Evolutionary conservation across 2,797 vertebrate genomes (phyloP), one percentile per base, ranked within the genome.

Genomic region (Phoeniculus purpureus): DNA sequence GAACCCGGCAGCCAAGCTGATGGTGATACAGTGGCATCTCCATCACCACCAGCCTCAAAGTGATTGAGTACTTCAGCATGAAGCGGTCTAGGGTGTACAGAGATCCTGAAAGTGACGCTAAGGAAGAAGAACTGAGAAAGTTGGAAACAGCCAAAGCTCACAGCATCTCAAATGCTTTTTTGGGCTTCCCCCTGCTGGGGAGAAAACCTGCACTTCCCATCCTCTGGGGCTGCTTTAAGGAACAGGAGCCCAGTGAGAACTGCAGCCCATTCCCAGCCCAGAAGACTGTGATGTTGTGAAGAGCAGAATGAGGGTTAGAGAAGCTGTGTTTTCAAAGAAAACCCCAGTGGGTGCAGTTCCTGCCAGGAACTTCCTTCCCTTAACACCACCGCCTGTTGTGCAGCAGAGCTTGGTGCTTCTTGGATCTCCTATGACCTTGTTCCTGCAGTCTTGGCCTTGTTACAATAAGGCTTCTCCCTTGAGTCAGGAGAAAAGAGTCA

Each of bases 401-500:
- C 21, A 66, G 56, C 76, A 58, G 58, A 72, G 71, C 56, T 34
- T 34, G 56, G 40, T 10, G 5, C 60, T n/a, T 47, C 50, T 32
- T 58, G 64, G 50, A 8, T 21, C 29, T 73, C 9, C 68, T 19
- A 3, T 29, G 64, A 19, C 25, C 10, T 4, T 56, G 56, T 3
- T 66, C 50, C 45, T 47, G 23, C 15, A 45, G 1, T 18, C 20
- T 20, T n/a, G 25, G 29, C 7, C 40, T 25, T 61, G 8, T 27
- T 37, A 48, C 66, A 68, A 20, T 1, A 54, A 54, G 27, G 54
- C 10, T 81, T 22, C 43, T 94, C 96, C 98, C 97, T 94, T 79
- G 14, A 98, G 96, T 80, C 96, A 98, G 51, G 97, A 98, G 27
- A 97, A 93, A 88, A 97, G 97, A 48, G 79, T 96, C 97, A 7